Percentiles rank a stretch among this genome's conserved stretches.
Evolutionary conservation across 2,797 vertebrate genomes (phyloP).

Genomic region (Protonibea diacanthus): DNA sequence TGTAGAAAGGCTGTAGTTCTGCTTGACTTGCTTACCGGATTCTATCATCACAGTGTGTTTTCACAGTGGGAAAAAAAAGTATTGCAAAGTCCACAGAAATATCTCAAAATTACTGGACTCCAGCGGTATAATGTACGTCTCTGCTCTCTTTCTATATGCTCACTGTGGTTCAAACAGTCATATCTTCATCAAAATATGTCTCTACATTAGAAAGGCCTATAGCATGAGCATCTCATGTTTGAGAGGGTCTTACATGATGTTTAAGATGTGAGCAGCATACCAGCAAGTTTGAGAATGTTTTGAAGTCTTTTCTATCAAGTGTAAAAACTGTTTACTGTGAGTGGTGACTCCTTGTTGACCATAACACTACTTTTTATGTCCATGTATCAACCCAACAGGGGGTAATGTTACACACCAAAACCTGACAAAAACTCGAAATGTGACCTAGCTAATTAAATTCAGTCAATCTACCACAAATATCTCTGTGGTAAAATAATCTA

Average conservation of each 20-base stretch:
- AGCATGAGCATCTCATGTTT: neutral
- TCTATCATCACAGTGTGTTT: neutral
- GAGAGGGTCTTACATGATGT: neutral
- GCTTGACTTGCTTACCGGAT: neutral
- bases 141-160: neutral
- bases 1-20: neutral
- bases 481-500: too few relatives aligned
- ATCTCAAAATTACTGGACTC: neutral
- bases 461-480: too few relatives aligned
- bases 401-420: neutral
- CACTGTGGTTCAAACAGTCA: neutral
- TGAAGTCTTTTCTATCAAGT: neutral
- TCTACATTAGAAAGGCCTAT: neutral
- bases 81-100: neutral
- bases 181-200: neutral
- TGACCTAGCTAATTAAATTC: too few relatives aligned
- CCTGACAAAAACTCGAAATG: too few relatives aligned
- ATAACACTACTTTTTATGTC: neutral
- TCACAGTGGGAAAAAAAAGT: neutral
- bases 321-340: neutral
- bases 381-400: neutral
- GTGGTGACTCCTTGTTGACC: neutral
- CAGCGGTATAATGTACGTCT: neutral
- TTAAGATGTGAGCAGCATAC: neutral
- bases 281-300: neutral